Percentiles rank a stretch among this genome's conserved stretches.
Conservation (phyloP, 2,888 invertebrate species). For the Serripes groenlandicus region DNA sequence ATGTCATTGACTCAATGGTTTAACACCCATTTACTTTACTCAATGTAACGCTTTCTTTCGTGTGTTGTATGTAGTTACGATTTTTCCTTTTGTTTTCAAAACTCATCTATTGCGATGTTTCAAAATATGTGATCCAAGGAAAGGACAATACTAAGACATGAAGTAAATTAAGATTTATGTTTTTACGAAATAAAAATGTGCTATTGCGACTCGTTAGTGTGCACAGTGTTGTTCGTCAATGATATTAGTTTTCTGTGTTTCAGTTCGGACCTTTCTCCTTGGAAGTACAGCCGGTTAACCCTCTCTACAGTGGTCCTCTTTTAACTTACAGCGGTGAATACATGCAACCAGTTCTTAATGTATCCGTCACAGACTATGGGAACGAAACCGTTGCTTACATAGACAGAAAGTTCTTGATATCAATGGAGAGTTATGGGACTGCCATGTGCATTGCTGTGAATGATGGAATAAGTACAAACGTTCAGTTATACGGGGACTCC, state of each 20-base stretch:
- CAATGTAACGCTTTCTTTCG: too few species aligned
- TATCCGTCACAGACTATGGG: constrained; percentile 57
- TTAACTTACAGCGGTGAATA: constrained; percentile 43
- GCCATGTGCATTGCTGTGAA: constrained; percentile 77
- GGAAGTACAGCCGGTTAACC: constrained; percentile 57
- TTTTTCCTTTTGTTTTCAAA: too few species aligned
- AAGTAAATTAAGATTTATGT: too few species aligned
- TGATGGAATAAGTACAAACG: constrained; percentile 69
- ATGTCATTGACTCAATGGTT: too few species aligned
- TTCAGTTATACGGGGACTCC: constrained; percentile 62
- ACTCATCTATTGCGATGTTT: too few species aligned
- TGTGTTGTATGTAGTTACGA: too few species aligned
- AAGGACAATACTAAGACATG: too few species aligned
- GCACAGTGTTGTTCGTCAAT: background rate
- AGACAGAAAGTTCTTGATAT: constrained; percentile 65
- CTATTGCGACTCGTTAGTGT: too few species aligned
- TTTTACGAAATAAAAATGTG: too few species aligned
- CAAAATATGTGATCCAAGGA: too few species aligned
- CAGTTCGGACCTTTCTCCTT: constrained; percentile 55
- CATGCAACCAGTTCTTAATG: constrained; percentile 60
- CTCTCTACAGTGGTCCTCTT: constrained; percentile 27
- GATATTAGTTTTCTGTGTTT: constrained; percentile 32
- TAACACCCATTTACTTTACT: too few species aligned
- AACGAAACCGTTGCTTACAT: constrained; percentile 57
- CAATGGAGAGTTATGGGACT: constrained; percentile 71